These are phyloP conservation scores for Pteronura brasiliensis DNA, from an alignment of 2,113 vertebrate species.

Conservation along the genomic window DNA sequence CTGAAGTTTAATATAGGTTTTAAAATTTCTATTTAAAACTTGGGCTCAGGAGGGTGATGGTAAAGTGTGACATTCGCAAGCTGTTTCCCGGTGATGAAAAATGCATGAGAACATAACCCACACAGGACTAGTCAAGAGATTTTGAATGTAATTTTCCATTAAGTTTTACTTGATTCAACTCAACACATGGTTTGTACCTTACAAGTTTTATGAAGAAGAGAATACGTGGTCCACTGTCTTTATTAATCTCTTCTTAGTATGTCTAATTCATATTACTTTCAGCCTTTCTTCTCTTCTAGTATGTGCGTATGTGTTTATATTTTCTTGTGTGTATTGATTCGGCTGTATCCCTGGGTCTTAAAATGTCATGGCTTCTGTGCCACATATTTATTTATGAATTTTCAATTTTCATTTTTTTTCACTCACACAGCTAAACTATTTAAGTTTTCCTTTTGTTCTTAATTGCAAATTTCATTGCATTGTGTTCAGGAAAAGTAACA, in stretches of 20 bases:
- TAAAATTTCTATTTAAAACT: conserved; percentile 74
- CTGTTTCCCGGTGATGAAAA: conserved; percentile 84
- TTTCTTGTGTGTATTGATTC: background rate
- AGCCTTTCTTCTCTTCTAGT: background rate
- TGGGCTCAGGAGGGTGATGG: conserved; percentile 65
- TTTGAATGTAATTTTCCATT: conserved; percentile 81
- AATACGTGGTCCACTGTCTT: background rate
- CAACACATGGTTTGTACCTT: conserved; percentile 58
- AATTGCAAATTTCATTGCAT: background rate
- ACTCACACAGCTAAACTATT: background rate
- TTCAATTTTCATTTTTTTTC: conserved; percentile 34
- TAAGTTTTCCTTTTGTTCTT: background rate
- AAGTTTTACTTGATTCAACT: conserved; percentile 71
- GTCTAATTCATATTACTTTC: background rate
- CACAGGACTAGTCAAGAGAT: conserved; percentile 79
- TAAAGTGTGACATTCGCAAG: conserved; percentile 83
- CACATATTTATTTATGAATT: background rate
- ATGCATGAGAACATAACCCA: conserved; percentile 83
- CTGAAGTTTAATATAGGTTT: conserved; percentile 74
- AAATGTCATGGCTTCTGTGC: background rate
- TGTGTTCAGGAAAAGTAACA: background rate
- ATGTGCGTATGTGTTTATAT: background rate
- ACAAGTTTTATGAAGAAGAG: conserved; percentile 47
- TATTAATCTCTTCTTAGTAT: background rate
- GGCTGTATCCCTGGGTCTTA: background rate